Base-by-base conservation (phyloP, 2,797 vertebrate genomes). In the Mus spretus region DNA sequence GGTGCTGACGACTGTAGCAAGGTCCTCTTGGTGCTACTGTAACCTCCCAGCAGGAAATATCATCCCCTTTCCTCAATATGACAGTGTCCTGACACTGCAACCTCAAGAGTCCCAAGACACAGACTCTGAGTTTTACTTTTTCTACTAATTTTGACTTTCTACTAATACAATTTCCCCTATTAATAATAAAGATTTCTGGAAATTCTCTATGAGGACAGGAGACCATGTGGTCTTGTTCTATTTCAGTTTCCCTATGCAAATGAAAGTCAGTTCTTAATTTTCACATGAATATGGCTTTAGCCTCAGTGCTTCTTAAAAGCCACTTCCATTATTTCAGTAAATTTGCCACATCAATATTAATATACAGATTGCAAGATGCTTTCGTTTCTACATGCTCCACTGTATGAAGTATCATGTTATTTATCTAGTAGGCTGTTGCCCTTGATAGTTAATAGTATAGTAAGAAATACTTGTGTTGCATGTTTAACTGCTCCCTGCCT, bases 171-270 rank as follows among this genome's bases (percentile, higher is more conserved):
- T 22, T 19, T 61, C 19, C 28, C 11, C 50, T 77, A 95, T 83
- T 74, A 89, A 6, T 96, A 40, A 81, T 31, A 57, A 91, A 93
- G 89, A 77, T 9, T 70, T 44, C 65, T 2, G 82, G 55, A 93
- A 85, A 24, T 6, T 65, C 53, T 55, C 74, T 59, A 74, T n/a
- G 59, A 95, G 67, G 40, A 26, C 28, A 74, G 31, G 78, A 96
- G 93, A 87, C 67, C 19, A 77, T n/a, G 82, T 7, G 14, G 17
- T 44, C 95, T 83, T 91, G 26, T 22, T 65, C 31, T 44, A 82
- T 90, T 93, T 96, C 86, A 50, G 61, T 79, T 94, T 79, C 70
- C 34, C 65, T 70, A 26, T 34, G 19, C 10, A 95, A 87, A 93
- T 26, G 91, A 55, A 77, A 77, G 83, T 40, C 10, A n/a, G 7